phyloP scores from a whole-genome alignment of 2,888 invertebrate species.

The Drosophila ochracea region DNA sequence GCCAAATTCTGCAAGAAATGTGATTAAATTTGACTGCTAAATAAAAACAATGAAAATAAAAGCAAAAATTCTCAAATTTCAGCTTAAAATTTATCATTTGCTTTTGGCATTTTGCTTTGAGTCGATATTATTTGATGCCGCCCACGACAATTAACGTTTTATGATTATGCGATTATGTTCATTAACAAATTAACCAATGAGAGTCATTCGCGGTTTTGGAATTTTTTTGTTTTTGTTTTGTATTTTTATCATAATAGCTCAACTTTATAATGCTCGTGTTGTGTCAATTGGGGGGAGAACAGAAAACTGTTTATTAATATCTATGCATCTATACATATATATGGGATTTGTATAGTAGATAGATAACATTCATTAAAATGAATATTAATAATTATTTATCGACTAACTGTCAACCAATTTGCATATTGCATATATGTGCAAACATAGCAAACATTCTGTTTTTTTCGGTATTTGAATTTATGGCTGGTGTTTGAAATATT shows the following conservation, averaged over 20 bases:
- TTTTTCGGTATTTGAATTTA: constrained; percentile 21
- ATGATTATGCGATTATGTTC: neutral
- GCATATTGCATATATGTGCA: constrained; percentile 7
- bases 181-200: constrained; percentile 22
- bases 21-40: neutral
- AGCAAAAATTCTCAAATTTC: neutral
- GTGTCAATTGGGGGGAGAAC: constrained; percentile 11
- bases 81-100: neutral
- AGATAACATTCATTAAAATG: constrained; percentile 6
- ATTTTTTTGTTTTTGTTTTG: neutral
- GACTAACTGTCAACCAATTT: constrained; percentile 16
- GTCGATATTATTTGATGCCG: neutral
- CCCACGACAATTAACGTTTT: neutral
- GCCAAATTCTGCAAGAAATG: neutral
- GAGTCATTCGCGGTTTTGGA: constrained; percentile 1
- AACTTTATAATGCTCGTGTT: constrained; percentile 19
- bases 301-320: neutral
- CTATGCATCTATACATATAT: constrained; percentile 12
- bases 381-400: constrained; percentile 26
- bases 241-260: neutral
- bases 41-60: neutral
- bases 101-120: neutral
- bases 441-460: neutral
- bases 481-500: constrained; percentile 13
- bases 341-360: constrained; percentile 15